Conservation (phyloP, 2,888 invertebrate species). For the Microctonus brassicae region DNA sequence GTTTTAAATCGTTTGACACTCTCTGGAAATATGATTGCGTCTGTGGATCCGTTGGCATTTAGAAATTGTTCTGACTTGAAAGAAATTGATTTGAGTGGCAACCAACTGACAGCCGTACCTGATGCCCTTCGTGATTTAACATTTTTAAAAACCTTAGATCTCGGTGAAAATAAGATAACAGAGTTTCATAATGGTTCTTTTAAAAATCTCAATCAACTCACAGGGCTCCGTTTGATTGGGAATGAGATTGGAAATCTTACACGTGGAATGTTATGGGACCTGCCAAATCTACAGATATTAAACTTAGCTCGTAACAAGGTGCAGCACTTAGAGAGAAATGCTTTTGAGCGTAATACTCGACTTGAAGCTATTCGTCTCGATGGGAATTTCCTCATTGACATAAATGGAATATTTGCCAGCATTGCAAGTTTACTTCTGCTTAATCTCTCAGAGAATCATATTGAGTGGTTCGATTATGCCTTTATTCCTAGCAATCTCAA, state of each 20-base stretch:
- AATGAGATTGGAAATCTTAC: slow-evolving; percentile 90
- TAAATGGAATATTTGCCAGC: slow-evolving; percentile 90
- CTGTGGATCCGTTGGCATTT: slow-evolving; percentile 84
- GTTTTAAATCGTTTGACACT: slow-evolving; percentile 87
- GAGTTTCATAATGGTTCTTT: slow-evolving; percentile 88
- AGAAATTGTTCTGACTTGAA: slow-evolving; percentile 90
- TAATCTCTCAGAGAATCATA: slow-evolving; percentile 90
- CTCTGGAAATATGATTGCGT: slow-evolving; percentile 86
- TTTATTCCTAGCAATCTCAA: slow-evolving; percentile 90
- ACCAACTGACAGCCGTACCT: slow-evolving; percentile 85
- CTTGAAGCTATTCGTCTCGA: slow-evolving; percentile 90
- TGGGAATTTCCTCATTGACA: slow-evolving; percentile 88
- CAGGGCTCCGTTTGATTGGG: slow-evolving; percentile 88
- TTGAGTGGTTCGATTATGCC: slow-evolving; percentile 94
- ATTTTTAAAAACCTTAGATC: slow-evolving; percentile 88
- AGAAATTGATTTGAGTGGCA: slow-evolving; percentile 90
- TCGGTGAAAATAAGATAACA: slow-evolving; percentile 92
- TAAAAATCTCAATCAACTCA: slow-evolving; percentile 86
- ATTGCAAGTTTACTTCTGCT: slow-evolving; percentile 88
- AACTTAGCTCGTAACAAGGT: slow-evolving; percentile 93
- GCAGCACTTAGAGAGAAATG: slow-evolving; percentile 85
- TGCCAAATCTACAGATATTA: slow-evolving; percentile 86
- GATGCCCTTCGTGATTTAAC: slow-evolving; percentile 85
- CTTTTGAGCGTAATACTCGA: slow-evolving; percentile 84
- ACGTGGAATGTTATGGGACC: slow-evolving; percentile 88